A percentile compares a stretch with the other conserved stretches of the same genome.
phyloP scores from a whole-genome alignment of 2,797 vertebrate species.

The Saxicola maurus region DNA sequence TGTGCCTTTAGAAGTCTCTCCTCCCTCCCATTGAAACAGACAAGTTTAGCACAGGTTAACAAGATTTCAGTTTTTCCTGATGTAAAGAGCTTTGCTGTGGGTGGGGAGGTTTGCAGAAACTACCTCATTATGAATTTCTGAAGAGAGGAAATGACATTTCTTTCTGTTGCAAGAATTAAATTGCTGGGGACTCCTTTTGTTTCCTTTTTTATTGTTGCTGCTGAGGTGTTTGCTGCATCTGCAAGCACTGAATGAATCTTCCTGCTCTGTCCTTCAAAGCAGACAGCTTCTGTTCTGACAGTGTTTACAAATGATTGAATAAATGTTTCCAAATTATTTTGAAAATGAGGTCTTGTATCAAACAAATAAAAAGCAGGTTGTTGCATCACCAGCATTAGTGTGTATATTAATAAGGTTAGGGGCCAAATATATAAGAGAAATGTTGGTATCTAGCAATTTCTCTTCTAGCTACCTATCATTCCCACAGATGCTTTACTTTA shows the following conservation, averaged over 20 bases:
- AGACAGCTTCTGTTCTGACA: neutral
- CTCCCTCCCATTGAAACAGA: neutral
- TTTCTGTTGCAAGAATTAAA: neutral
- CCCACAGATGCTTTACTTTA: neutral
- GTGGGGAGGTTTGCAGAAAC: neutral
- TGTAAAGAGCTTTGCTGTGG: neutral
- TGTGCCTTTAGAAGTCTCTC: neutral
- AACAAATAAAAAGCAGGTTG: neutral
- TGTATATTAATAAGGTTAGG: neutral
- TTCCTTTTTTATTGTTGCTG: neutral
- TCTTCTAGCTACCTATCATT: neutral
- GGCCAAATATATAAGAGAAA: neutral
- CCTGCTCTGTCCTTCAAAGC: neutral
- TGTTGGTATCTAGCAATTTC: neutral
- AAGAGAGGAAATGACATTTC: neutral
- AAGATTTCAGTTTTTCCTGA: neutral
- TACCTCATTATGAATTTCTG: neutral
- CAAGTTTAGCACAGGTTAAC: neutral
- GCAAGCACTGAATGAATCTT: neutral
- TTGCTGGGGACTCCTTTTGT: neutral
- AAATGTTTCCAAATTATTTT: neutral
- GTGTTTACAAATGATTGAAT: neutral
- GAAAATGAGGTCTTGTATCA: neutral
- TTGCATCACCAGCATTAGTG: neutral
- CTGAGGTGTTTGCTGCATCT: neutral